Evolutionary conservation across 2,113 vertebrate genomes (phyloP), one percentile per base, ranked within the genome.

Genomic region (Brienomyrus brachyistius): DNA sequence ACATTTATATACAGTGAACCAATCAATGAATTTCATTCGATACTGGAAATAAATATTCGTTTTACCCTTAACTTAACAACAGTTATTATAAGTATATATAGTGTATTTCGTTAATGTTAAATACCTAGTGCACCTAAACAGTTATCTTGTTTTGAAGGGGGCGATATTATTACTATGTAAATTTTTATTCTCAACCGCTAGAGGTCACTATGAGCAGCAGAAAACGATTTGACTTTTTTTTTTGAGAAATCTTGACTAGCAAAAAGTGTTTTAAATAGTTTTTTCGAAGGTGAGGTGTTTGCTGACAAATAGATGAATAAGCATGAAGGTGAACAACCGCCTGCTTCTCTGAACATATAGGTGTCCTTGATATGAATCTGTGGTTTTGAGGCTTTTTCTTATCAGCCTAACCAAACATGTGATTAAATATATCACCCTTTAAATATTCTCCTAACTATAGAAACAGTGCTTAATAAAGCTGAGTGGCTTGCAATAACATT

Each of bases 141-240:
- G 70, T 15, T 74, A 35, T 35, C 5, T 40, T 40, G 15, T 43
- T 80, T 80, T 80, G 74, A 80, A 40, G 74, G 19, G 19, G 45
- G 0, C 19, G 5, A 48, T 84, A 47, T 10, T 48, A 23, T 48
- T 9, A 23, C 40, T 23, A 84, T 84, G 45, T 45, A 23, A 84
- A n/a, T 48, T 48, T 47, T 17, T 84, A 84, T 84, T 84, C 45
- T 19, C 17, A 31, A 91, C 96, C 97, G 91, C 91, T 91, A 97
- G 97, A 93, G 96, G 97, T 93, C 97, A 94, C 92, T 93, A 51
- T 96, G 91, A 70, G 0, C 94, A 93, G 92, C 88, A 89, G 93
- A 95, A 96, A 35, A 21, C 0, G 45, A 31, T 13, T 87, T 59
- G 11, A 59, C 1, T 1, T 40, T 40, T 88, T 52, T 17, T 52